These are phyloP conservation scores for Masticophis lateralis DNA, from an alignment of 2,797 vertebrate genomes.

Conservation along the genomic window DNA sequence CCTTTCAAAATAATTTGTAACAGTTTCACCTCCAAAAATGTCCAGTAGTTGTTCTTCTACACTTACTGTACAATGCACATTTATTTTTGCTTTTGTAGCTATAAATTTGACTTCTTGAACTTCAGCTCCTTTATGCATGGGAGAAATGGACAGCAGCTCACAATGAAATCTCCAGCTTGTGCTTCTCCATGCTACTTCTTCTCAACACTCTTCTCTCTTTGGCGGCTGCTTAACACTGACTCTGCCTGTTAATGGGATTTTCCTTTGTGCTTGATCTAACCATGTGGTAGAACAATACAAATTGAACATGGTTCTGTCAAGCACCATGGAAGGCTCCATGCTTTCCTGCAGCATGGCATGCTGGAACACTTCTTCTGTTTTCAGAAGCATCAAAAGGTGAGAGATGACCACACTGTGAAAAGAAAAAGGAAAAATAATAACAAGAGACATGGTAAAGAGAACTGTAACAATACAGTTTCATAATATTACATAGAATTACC, in stretches of 20 bases:
- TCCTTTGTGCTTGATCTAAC: conserved; percentile 99
- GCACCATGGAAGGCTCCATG: conserved; percentile 98
- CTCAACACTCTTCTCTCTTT: conserved; percentile 78
- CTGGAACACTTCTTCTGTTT: conserved; percentile 77
- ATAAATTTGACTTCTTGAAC: conserved; percentile 60
- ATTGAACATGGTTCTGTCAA: conserved; percentile 99
- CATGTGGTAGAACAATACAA: conserved; percentile 99
- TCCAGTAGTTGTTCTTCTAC: conserved; percentile 48
- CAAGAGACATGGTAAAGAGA: conserved; percentile 29
- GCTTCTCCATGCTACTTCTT: conserved; percentile 76
- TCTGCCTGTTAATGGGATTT: conserved; percentile 89
- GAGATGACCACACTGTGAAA: conserved; percentile 53
- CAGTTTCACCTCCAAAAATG: conserved; percentile 39
- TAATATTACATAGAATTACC: not conserved
- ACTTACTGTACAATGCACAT: conserved; percentile 67
- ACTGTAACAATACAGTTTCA: not conserved
- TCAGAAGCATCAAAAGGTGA: conserved; percentile 74
- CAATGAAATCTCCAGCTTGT: conserved; percentile 75
- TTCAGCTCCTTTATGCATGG: conserved; percentile 68
- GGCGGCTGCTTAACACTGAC: conserved; percentile 82
- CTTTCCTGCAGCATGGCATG: conserved; percentile 87
- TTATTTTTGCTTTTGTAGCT: conserved; percentile 57
- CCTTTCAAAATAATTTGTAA: not conserved
- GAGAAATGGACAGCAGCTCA: conserved; percentile 73
- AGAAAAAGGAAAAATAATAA: conserved; percentile 10